These are phyloP conservation scores for Gymnarchus niloticus DNA, from an alignment of 2,113 vertebrate genomes.

Conservation along the genomic window DNA sequence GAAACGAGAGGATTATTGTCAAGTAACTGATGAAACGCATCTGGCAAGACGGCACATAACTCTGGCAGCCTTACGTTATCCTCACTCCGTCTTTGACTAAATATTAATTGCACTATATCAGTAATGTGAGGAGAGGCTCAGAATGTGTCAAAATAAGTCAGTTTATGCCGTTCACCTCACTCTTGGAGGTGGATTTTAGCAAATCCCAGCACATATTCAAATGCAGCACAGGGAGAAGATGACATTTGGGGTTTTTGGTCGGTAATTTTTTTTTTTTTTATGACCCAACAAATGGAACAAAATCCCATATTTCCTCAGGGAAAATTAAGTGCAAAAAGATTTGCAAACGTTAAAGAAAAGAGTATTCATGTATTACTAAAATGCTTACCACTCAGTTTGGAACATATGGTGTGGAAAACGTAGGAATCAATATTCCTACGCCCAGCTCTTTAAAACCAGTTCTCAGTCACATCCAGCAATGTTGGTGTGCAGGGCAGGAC, in stretches of 20 bases:
- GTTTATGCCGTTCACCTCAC: not conserved
- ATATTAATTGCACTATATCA: slow-evolving; percentile 61
- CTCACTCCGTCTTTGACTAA: slow-evolving; percentile 41
- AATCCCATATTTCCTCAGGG: not conserved
- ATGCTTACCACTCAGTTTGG: not conserved
- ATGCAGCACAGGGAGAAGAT: not conserved
- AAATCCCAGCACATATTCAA: not conserved
- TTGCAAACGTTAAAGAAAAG: not conserved
- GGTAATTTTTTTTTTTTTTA: slow-evolving; percentile 6
- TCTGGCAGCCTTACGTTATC: slow-evolving; percentile 26
- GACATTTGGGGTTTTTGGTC: not conserved
- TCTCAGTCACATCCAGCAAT: not conserved
- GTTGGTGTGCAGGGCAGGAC: too few relatives aligned
- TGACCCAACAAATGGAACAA: not conserved
- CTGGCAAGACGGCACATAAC: slow-evolving; percentile 51
- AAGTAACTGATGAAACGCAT: slow-evolving; percentile 41
- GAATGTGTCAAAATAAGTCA: not conserved
- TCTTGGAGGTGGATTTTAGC: not conserved
- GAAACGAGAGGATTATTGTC: slow-evolving; percentile 53
- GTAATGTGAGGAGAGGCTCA: slow-evolving; percentile 50
- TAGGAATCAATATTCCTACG: not conserved
- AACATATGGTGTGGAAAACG: not conserved
- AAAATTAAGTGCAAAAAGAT: not conserved
- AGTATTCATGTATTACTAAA: not conserved
- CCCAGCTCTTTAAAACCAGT: not conserved